A percentile compares a stretch with the other conserved stretches of the same genome.
Evolutionary conservation across 2,797 vertebrate genomes (phyloP).

Genomic region (Lepilemur septentrionalis): DNA sequence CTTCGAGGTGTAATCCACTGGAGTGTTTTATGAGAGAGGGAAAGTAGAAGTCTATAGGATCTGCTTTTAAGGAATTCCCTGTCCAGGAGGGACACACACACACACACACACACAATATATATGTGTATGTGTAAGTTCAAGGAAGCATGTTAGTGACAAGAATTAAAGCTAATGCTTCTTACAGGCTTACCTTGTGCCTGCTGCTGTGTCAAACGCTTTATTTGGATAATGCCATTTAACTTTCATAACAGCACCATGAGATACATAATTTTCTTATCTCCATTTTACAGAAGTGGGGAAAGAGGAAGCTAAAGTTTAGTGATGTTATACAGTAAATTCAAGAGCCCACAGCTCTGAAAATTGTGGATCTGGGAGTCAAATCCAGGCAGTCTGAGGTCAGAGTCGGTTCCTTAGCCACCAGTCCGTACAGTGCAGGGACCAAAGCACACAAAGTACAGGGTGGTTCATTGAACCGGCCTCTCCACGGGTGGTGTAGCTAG

Average conservation of each 20-base stretch:
- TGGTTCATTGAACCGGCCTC: neutral
- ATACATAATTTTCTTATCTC: neutral
- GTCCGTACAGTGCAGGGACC: neutral
- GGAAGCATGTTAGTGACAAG: neutral
- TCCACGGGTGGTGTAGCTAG: fast-evolving
- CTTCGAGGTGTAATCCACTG: neutral
- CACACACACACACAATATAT: no score
- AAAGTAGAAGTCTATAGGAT: neutral
- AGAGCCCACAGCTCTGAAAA: neutral
- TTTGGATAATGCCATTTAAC: conserved; percentile 5
- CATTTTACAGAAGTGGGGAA: neutral
- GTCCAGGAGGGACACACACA: neutral
- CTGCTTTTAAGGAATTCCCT: neutral
- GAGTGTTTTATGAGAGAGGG: neutral
- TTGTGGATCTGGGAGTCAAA: neutral
- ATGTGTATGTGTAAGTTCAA: neutral
- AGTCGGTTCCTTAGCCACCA: neutral
- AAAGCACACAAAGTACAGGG: neutral
- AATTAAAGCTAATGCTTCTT: neutral
- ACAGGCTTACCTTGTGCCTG: neutral
- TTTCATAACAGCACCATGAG: neutral
- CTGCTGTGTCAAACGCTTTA: neutral
- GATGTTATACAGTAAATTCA: neutral
- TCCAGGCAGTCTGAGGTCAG: neutral
- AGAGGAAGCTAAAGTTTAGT: neutral